These are phyloP conservation scores for Apodemia duryi DNA, from an alignment of 2,888 invertebrate species.

Conservation along the genomic window DNA sequence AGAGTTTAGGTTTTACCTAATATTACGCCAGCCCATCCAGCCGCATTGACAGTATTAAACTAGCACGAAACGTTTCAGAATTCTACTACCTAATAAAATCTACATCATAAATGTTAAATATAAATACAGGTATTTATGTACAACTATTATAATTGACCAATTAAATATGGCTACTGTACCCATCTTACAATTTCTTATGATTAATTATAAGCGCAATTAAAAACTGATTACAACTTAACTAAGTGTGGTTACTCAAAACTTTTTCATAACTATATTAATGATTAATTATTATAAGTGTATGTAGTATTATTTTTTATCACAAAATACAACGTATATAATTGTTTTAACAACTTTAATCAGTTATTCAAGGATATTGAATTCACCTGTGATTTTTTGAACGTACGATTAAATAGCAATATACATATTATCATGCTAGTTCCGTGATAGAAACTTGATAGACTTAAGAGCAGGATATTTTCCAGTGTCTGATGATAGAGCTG, in stretches of 20 bases:
- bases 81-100: too few species aligned
- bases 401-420: background rate
- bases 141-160: background rate
- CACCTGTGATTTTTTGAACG: background rate
- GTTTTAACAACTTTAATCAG: background rate
- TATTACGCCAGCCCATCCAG: too few species aligned
- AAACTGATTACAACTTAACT: constrained; percentile 10
- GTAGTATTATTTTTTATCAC: background rate
- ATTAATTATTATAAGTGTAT: constrained; percentile 1
- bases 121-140: too few species aligned
- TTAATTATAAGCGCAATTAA: constrained; percentile 3
- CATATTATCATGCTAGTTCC: too few species aligned
- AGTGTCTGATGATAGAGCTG: too few species aligned
- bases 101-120: too few species aligned
- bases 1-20: too few species aligned
- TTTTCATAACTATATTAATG: background rate
- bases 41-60: too few species aligned
- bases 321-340: background rate
- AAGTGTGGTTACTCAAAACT: constrained; percentile 3
- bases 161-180: constrained; percentile 1
- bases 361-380: background rate
- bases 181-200: constrained; percentile 1
- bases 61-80: too few species aligned
- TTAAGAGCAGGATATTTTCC: too few species aligned
- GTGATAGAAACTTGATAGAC: too few species aligned